Percentiles rank a stretch among this genome's conserved stretches.
phyloP scores from a whole-genome alignment of 2,888 invertebrate species.

The Ethmia dodecea region DNA sequence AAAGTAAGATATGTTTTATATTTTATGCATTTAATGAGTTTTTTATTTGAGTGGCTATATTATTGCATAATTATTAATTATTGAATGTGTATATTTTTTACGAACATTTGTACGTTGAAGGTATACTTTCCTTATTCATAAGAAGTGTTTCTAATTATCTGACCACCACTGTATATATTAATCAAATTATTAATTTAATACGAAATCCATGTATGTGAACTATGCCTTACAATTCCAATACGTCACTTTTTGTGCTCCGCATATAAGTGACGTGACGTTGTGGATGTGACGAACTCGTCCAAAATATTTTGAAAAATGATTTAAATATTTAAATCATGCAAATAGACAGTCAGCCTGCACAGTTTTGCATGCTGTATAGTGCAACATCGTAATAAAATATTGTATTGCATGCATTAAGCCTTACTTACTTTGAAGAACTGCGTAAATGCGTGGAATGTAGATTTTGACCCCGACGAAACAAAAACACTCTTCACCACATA shows the following conservation, averaged over 20 bases:
- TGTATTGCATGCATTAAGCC: constrained; percentile 4
- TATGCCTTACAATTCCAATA: constrained; percentile 5
- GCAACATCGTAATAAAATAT: constrained; percentile 3
- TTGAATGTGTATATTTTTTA: too few relatives aligned
- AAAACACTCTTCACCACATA: constrained; percentile 1
- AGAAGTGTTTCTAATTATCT: too few relatives aligned
- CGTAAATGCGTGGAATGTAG: constrained; percentile 5
- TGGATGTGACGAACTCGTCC: background rate
- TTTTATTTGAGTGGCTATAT: too few relatives aligned
- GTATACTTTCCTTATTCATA: too few relatives aligned
- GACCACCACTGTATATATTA: too few relatives aligned
- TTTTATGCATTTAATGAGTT: too few relatives aligned
- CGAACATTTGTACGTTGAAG: too few relatives aligned
- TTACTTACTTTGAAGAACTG: constrained; percentile 5
- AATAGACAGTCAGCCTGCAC: constrained; percentile 3
- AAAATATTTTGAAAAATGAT: background rate
- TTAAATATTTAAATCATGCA: constrained; percentile 7
- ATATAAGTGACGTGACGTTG: constrained; percentile 4
- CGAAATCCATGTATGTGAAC: constrained; percentile 5
- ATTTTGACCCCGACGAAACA: constrained; percentile 5
- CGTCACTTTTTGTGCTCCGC: constrained; percentile 4
- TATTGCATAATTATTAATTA: too few relatives aligned
- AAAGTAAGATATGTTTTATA: too few relatives aligned
- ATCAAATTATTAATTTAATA: constrained; percentile 5
- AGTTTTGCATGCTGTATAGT: constrained; percentile 6